A percentile compares a stretch with the other conserved stretches of the same genome.
Conservation (phyloP, 2,888 invertebrate species). For the Callyntrura sp. region DNA sequence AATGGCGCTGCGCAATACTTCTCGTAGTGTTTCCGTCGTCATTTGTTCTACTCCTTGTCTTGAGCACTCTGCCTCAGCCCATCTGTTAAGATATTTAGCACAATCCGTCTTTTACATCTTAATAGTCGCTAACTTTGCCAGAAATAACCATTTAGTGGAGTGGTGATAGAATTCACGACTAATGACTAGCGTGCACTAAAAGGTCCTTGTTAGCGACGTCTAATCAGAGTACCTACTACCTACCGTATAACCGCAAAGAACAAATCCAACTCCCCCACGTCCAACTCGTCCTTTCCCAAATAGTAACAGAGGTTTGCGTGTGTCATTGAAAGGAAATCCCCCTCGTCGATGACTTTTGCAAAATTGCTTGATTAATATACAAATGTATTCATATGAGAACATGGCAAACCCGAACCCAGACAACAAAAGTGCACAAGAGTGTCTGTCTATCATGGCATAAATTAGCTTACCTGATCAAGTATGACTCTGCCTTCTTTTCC, state of each 20-base stretch:
- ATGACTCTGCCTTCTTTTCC: constrained; percentile 72
- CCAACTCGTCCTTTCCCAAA: constrained; percentile 73
- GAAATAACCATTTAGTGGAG: too few species aligned
- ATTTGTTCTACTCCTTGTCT: constrained; percentile 63
- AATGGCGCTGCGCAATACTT: constrained; percentile 59
- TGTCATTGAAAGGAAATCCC: constrained; percentile 72
- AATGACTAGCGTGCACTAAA: too few species aligned
- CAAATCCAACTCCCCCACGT: constrained; percentile 75
- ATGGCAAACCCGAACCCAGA: too few species aligned
- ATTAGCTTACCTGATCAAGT: constrained; percentile 67
- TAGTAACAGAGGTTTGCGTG: constrained; percentile 73
- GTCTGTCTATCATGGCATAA: too few species aligned
- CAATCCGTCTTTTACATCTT: too few species aligned
- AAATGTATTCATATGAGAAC: too few species aligned
- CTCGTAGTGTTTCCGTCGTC: constrained; percentile 38
- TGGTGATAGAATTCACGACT: too few species aligned
- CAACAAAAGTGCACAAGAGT: too few species aligned
- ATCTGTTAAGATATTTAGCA: too few species aligned
- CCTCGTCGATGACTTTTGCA: constrained; percentile 72
- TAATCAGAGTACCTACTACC: too few species aligned
- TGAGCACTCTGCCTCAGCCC: constrained; percentile 74
- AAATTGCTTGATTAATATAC: constrained; percentile 75
- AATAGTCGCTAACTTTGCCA: too few species aligned
- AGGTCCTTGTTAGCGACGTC: too few species aligned
- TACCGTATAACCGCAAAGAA: constrained; percentile 77